Evolutionary conservation across 2,888 invertebrate genomes (phyloP), one percentile per base, ranked within the genome.

Genomic region (Ennomos quercinarius): DNA sequence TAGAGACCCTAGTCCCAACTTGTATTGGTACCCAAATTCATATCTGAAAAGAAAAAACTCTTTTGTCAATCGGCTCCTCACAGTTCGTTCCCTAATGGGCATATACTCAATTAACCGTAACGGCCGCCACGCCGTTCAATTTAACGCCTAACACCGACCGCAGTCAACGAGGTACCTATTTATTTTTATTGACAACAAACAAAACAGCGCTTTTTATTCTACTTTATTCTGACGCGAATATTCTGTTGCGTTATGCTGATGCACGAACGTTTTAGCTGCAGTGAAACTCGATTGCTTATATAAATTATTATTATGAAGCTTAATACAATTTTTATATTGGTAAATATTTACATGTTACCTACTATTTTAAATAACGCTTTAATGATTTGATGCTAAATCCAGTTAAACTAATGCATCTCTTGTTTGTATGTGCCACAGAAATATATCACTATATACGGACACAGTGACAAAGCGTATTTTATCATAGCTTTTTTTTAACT

Each of bases 81-180:
- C 75, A 76, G 78, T 75, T 80, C 75, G 76, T 76, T 73, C 80
- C 82, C 77, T 87, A 89, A 90, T 88, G 87, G 87, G 75, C 85
- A 84, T 83, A 87, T 89, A 89, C 87, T 87, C 90, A 90, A 90
- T 90, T 89, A 90, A 83, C 80, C 87, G 89, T 89, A 87, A 90
- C 87, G 80, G 84, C 86, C 79, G 73, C 78, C 72, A 81, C 77
- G 86, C 80, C 84, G 87, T 88, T 89, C 89, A 89, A 89, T 89
- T 87, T 89, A 84, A 88, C 87, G 84, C 87, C 84, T 82, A 85
- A 88, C 86, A 83, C 81, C 81, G 80, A 79, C 86, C 89, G 79
- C 86, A 81, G 79, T 81, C 76, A 74, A 76, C 73, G 72, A 76
- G 77, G 77, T 78, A 79, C 78, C 84, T 87, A 86, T 87, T 87